Base-by-base conservation (phyloP, 2,113 vertebrate genomes). In the Paradoxurus hermaphroditus region DNA sequence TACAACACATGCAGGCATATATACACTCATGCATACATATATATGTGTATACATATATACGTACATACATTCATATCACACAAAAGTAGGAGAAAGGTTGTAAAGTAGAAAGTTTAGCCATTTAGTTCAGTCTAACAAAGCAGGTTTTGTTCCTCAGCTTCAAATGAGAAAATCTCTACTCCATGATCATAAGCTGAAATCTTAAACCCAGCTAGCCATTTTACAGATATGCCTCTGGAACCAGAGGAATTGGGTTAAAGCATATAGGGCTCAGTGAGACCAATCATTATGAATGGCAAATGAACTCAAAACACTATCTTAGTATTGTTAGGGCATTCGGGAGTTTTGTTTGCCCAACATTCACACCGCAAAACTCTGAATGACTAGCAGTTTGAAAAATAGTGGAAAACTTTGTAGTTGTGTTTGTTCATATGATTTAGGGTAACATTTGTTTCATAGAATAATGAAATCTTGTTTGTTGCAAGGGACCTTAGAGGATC, bases 401-500 rank as follows among this genome's bases (percentile, higher is more conserved):
- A 19, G 21, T 94, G 39, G 75, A 62, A 70, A 92, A 91, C 23
- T 75, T 62, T 87, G 41, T 91, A 88, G 51, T 88, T 56, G 44
- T 87, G 39, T 65, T 87, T 93, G 53, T 34, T 87, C 41, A 31
- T 23, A 53, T 95, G 63, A 88, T 70, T 91, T 95, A 12, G 7
- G 36, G 29, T 92, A 70, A 88, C 78, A 15, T 16, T 70, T 77
- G 51, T 94, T 97, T 97, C 56, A 12, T 31, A 51, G 77, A 94
- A 75, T 94, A 51, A 77, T 94, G 41, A 95, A 95, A 88, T 93
- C 23, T 77, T 88, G 27, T 92, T 91, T 97, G 27, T 86, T 85
- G 65, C 15, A 91, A 92, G 46, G n/a, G 7, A 85, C 27, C 70
- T 77, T 95, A 67, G 49, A 67, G 39, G 29, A 82, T 95, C 39